Evolutionary conservation across 1,140 invertebrate species (phyloP).

Genomic region (Drosophila busckii): DNA sequence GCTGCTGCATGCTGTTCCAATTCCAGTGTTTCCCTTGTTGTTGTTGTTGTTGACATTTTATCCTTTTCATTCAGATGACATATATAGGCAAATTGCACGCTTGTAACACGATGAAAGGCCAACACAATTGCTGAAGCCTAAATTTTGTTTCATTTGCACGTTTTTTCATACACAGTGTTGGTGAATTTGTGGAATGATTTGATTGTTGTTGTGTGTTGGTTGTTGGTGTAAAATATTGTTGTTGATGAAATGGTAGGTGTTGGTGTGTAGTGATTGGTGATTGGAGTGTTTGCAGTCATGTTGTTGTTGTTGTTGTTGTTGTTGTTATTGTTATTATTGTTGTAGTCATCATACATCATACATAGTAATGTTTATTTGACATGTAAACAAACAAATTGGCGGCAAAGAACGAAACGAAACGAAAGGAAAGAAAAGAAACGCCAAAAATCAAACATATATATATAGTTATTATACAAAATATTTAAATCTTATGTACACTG

Average conservation of each 20-base stretch:
- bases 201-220: constrained; percentile 9
- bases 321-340: constrained; percentile 23
- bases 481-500: constrained; percentile 6
- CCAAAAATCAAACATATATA: constrained; percentile 54
- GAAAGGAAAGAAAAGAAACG: constrained; percentile 41
- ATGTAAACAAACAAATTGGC: constrained; percentile 65
- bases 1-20: background rate
- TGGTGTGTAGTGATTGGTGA: constrained; percentile 13
- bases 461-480: constrained; percentile 34
- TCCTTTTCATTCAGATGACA: constrained; percentile 49
- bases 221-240: constrained; percentile 13
- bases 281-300: background rate
- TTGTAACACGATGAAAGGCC: constrained; percentile 80
- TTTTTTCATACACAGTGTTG: constrained; percentile 15
- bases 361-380: constrained; percentile 53
- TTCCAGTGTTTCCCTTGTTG: constrained; percentile 14
- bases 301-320: constrained; percentile 7
- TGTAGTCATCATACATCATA: constrained; percentile 39
- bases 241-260: constrained; percentile 17
- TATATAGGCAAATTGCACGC: constrained; percentile 78
- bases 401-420: constrained; percentile 53
- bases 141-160: constrained; percentile 24
- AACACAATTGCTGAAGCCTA: constrained; percentile 79
- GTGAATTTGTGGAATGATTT: background rate
- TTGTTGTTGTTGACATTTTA: constrained; percentile 15